Percentiles rank a stretch among this genome's conserved stretches.
These are phyloP conservation scores for Pararge aegeria DNA, from an alignment of 1,140 invertebrate genomes.

Conservation along the genomic window DNA sequence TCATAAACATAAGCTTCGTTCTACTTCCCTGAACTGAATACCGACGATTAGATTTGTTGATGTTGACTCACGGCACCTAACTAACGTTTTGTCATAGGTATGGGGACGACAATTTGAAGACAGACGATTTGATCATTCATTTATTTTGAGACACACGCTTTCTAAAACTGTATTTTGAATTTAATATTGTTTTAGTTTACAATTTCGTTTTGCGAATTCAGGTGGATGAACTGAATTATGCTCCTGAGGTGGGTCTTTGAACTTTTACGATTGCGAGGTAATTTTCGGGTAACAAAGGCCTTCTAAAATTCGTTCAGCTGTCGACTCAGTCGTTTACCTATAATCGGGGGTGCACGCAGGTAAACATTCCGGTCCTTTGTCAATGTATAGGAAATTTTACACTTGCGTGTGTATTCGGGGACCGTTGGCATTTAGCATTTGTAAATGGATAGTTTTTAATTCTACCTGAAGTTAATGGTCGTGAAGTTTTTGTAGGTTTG, in stretches of 20 bases:
- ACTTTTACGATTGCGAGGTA: conserved; percentile 43
- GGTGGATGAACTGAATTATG: conserved; percentile 23
- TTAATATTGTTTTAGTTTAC: not conserved
- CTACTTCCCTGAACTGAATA: conserved; percentile 14
- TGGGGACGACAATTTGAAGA: not conserved
- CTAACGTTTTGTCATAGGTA: not conserved
- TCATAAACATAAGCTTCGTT: conserved; percentile 13
- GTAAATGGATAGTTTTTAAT: not conserved
- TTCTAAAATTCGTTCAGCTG: conserved; percentile 47
- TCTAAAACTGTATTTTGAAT: not conserved
- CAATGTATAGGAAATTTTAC: not conserved
- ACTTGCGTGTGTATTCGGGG: not conserved
- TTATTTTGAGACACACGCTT: conserved; percentile 9
- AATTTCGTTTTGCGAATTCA: too few species aligned
- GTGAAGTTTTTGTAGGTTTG: conserved; percentile 4
- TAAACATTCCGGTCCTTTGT: conserved; percentile 43
- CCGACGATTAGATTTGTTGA: conserved; percentile 13
- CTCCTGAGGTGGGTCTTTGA: conserved; percentile 53
- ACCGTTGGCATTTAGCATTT: not conserved
- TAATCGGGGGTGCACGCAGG: conserved; percentile 51
- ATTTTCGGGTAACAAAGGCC: conserved; percentile 11
- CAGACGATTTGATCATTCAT: conserved; percentile 11
- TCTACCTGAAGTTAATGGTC: conserved; percentile 5
- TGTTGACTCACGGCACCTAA: conserved; percentile 10
- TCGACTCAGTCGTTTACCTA: conserved; percentile 38